Conservation (phyloP, 1,140 invertebrate genomes). For the Penaeus vannamei region DNA sequence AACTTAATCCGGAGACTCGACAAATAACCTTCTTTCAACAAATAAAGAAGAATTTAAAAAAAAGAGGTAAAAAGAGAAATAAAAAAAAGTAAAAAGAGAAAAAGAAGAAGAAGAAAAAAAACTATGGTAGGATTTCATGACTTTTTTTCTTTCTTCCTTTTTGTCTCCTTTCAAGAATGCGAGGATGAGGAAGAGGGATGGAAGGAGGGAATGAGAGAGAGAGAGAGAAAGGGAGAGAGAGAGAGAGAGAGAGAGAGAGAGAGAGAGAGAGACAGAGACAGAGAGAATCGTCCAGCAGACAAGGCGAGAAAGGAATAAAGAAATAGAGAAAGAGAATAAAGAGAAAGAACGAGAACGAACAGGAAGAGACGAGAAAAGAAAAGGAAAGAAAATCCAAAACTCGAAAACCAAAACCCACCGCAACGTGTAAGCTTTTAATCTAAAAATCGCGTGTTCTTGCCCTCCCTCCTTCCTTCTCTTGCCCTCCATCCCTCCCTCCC, state of each 20-base stretch:
- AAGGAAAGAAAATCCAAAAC: not conserved
- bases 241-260: not conserved
- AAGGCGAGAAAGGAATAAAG: not conserved
- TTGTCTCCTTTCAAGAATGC: not conserved
- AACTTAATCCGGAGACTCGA: too few relatives aligned
- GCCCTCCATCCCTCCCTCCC: not conserved
- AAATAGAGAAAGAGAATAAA: not conserved
- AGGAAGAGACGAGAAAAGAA: not conserved
- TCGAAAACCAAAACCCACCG: slow-evolving; percentile 12
- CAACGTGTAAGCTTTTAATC: too few relatives aligned
- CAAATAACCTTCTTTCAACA: too few relatives aligned
- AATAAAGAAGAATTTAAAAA: too few relatives aligned
- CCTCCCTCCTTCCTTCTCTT: not conserved
- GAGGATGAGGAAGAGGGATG: not conserved
- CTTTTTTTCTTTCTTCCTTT: too few relatives aligned
- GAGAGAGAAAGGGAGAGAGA: slow-evolving; percentile 16
- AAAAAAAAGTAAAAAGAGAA: too few relatives aligned
- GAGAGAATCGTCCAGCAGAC: not conserved
- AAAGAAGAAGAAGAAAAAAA: too few relatives aligned
- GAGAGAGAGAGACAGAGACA: not conserved
- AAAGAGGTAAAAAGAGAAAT: too few relatives aligned
- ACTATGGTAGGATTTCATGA: too few relatives aligned
- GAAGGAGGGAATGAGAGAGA: slow-evolving; percentile 1
- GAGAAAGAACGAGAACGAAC: not conserved
- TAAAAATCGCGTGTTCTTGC: too few relatives aligned